Evolutionary conservation across 2,113 vertebrate species (phyloP).

Genomic region (Apaloderma vittatum): DNA sequence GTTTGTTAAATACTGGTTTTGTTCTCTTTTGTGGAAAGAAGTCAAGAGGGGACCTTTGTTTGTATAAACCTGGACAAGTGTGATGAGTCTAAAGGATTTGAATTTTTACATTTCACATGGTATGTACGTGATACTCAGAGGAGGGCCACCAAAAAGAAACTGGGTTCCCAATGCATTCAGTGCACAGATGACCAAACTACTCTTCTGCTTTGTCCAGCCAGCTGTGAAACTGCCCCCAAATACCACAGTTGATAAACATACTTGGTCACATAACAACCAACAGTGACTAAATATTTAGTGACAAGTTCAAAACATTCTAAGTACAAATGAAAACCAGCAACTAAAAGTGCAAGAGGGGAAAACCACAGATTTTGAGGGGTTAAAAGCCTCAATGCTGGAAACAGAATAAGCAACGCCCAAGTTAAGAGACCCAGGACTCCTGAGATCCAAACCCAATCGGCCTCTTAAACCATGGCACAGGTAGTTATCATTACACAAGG

Average conservation of each 20-base stretch:
- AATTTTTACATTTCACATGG: background rate
- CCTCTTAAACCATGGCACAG: background rate
- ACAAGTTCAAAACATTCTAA: background rate
- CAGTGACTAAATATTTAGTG: accelerated
- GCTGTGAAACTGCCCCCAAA: background rate
- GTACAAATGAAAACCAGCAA: background rate
- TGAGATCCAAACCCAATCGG: background rate
- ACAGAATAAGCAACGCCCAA: background rate
- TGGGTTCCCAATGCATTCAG: background rate
- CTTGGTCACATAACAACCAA: background rate
- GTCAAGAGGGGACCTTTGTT: background rate
- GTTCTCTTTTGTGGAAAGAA: background rate
- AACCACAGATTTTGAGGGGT: accelerated
- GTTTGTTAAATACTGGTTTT: background rate
- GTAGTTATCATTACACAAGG: background rate
- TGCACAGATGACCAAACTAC: accelerated
- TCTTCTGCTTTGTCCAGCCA: background rate
- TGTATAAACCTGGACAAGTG: background rate
- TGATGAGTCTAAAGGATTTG: background rate
- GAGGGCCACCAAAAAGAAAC: background rate
- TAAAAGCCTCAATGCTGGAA: background rate
- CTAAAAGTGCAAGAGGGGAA: background rate
- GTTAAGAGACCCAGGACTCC: background rate
- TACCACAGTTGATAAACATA: background rate
- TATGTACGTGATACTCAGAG: accelerated